These are phyloP conservation scores for Sylvilagus floridanus DNA, from an alignment of 2,797 vertebrate species.

Conservation along the genomic window DNA sequence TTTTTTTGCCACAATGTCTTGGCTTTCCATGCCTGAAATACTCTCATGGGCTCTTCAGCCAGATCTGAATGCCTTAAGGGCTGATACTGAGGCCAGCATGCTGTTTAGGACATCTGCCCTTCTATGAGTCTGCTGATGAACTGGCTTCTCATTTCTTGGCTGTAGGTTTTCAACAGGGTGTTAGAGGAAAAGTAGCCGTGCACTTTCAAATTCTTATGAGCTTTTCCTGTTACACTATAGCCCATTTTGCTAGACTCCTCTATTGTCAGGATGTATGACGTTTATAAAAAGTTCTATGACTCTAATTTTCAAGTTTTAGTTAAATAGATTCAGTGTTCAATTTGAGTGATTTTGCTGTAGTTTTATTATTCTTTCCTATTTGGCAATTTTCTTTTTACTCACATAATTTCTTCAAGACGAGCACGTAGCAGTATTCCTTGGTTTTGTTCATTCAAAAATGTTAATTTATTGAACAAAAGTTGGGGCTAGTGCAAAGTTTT, in stretches of 20 bases:
- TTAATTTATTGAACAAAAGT: neutral
- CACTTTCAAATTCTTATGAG: neutral
- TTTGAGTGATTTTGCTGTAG: constrained; percentile 12
- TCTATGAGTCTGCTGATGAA: neutral
- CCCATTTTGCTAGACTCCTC: neutral
- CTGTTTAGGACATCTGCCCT: too few species aligned
- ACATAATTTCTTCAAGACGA: constrained; percentile 34
- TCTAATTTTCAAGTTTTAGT: neutral
- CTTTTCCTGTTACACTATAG: neutral
- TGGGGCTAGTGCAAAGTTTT: neutral
- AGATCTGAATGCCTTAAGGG: too few species aligned
- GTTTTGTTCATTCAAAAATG: constrained; percentile 11
- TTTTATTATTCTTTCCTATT: neutral
- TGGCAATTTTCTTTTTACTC: neutral
- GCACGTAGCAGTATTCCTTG: neutral
- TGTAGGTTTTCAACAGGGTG: constrained; percentile 34
- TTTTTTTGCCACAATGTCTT: too few species aligned
- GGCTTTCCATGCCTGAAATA: too few species aligned
- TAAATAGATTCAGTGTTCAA: neutral
- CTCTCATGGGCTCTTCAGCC: too few species aligned
- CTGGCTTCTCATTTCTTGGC: neutral
- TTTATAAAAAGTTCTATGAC: neutral
- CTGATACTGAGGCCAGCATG: too few species aligned
- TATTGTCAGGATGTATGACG: neutral
- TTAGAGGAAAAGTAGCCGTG: neutral